These are phyloP conservation scores for Centrocercus urophasianus DNA, from an alignment of 2,113 vertebrate species.

Conservation along the genomic window DNA sequence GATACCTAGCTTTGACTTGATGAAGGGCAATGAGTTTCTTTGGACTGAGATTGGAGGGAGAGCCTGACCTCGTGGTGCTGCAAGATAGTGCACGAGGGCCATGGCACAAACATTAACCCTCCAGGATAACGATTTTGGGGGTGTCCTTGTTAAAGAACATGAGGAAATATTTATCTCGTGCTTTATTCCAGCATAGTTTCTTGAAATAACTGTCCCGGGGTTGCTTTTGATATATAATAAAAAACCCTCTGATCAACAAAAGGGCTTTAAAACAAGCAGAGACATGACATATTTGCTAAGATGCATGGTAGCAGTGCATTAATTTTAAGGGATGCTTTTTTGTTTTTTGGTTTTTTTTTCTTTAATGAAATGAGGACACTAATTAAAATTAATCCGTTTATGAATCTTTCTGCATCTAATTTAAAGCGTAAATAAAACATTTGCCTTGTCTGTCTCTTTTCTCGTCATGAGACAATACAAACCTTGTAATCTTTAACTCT, in stretches of 20 bases:
- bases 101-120: background rate
- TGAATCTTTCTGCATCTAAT: constrained; percentile 20
- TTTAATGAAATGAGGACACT: constrained; percentile 27
- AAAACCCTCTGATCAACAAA: background rate
- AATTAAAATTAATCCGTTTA: constrained; percentile 66
- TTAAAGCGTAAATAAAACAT: constrained; percentile 57
- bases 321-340: constrained; percentile 34
- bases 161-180: background rate
- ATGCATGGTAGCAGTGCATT: constrained; percentile 2
- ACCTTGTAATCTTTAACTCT: constrained; percentile 31
- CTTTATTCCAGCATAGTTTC: background rate
- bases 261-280: constrained; percentile 17
- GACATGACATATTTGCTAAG: constrained; percentile 33
- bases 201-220: background rate
- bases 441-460: background rate
- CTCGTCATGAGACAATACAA: background rate
- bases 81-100: fast-evolving
- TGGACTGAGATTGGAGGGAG: background rate
- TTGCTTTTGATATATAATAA: constrained; percentile 2
- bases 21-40: background rate
- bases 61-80: background rate
- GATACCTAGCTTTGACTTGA: background rate
- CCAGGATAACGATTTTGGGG: background rate
- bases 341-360: background rate
- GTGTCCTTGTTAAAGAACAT: background rate